Conservation (phyloP, 2,888 invertebrate genomes). For the Andrena haemorrhoa region DNA sequence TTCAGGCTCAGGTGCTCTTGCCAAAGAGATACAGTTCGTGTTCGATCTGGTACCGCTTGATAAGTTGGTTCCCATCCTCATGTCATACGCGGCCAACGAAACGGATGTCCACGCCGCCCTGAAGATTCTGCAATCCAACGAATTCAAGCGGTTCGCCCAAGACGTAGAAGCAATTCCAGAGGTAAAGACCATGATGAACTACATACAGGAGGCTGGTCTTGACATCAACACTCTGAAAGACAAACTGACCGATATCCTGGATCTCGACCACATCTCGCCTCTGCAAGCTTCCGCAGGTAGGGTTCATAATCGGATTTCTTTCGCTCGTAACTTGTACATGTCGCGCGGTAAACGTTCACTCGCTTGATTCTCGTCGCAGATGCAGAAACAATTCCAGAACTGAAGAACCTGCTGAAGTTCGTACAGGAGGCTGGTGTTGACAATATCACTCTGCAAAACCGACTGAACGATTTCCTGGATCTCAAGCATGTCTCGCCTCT, state of each 20-base stretch:
- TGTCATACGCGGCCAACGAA: not conserved
- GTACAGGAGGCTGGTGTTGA: too few species aligned
- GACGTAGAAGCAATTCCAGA: fast-evolving
- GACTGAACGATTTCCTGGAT: too few species aligned
- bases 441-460: too few species aligned
- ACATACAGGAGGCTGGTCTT: not conserved
- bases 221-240: not conserved
- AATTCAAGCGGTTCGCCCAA: not conserved
- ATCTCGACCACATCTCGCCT: not conserved
- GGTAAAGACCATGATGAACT: not conserved
- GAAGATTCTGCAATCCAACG: fast-evolving
- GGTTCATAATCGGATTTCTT: too few species aligned
- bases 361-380: too few species aligned
- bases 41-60: conserved; percentile 59
- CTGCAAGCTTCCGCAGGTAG: too few species aligned
- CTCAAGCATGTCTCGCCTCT: too few species aligned
- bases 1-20: conserved; percentile 20
- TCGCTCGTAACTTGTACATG: too few species aligned
- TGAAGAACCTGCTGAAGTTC: too few species aligned
- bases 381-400: too few species aligned
- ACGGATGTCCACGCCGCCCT: not conserved
- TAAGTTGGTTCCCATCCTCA: conserved; percentile 40
- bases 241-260: not conserved
- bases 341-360: too few species aligned
- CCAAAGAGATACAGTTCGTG: conserved; percentile 61